phyloP scores from a whole-genome alignment of 2,113 vertebrate genomes.

The Actenoides lindsayi region DNA sequence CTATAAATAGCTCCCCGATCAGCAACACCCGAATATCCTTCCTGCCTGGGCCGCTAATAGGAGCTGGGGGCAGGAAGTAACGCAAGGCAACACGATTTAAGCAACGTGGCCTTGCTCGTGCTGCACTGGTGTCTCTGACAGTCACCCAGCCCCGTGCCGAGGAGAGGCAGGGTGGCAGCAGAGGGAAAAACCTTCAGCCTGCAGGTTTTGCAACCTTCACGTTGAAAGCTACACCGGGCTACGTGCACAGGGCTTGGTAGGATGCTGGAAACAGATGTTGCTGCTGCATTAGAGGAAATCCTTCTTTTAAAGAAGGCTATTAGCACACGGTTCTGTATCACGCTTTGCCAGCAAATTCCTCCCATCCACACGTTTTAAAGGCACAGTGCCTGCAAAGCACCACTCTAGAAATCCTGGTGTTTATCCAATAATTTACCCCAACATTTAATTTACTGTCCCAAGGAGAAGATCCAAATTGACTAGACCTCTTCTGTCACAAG shows the following conservation, averaged over 20 bases:
- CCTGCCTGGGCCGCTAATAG: background rate
- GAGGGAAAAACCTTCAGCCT: background rate
- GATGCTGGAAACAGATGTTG: slow-evolving; percentile 47
- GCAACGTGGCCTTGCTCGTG: background rate
- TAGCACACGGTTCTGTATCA: background rate
- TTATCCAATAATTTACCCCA: background rate
- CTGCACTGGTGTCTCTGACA: background rate
- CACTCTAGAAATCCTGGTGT: background rate
- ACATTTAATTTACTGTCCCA: fast-evolving
- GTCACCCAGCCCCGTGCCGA: fast-evolving
- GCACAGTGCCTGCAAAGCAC: background rate
- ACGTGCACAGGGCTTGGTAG: fast-evolving
- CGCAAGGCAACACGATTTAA: background rate
- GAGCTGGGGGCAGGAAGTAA: background rate
- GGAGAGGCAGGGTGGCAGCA: background rate
- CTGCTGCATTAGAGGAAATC: slow-evolving; percentile 37
- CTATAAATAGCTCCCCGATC: slow-evolving; percentile 47
- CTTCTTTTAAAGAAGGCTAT: slow-evolving; percentile 37
- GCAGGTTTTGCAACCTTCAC: background rate
- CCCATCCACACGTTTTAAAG: slow-evolving; percentile 43
- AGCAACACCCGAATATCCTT: background rate
- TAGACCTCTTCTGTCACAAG: background rate
- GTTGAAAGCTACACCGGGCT: background rate
- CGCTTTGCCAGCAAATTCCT: slow-evolving; percentile 41
- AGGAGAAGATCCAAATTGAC: background rate